phyloP scores from a whole-genome alignment of 2,113 vertebrate genomes.

The Tonatia bakeri region DNA sequence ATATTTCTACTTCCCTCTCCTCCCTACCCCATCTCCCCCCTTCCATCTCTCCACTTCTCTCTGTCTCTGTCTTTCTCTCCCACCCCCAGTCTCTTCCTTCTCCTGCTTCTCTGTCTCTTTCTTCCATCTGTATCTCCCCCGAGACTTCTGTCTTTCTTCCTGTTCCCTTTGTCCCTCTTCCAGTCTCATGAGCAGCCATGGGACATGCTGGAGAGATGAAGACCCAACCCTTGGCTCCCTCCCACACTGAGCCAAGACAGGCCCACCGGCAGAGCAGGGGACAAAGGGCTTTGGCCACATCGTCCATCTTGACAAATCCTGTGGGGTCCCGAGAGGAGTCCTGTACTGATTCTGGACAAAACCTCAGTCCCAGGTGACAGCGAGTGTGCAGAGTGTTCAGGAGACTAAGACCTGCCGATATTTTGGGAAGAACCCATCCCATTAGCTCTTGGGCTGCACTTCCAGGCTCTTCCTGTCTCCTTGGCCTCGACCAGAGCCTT shows the following conservation, averaged over 20 bases:
- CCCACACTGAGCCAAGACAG: background rate
- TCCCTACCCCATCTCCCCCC: no score
- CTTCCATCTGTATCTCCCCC: background rate
- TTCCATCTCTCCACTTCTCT: background rate
- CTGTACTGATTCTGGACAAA: background rate
- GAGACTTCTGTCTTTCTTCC: background rate
- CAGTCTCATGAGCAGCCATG: background rate
- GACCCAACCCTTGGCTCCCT: background rate
- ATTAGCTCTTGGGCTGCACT: background rate
- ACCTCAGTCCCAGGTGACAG: no score
- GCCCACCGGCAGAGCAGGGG: background rate
- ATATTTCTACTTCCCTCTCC: background rate
- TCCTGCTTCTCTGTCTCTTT: background rate
- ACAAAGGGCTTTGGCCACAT: accelerated
- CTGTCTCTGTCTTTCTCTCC: background rate
- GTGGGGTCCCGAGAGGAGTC: accelerated
- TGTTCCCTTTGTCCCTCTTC: background rate
- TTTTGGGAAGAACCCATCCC: background rate
- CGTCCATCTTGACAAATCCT: background rate
- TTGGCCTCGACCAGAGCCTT: background rate
- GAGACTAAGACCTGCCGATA: accelerated
- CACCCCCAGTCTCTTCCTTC: background rate
- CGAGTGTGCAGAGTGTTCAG: background rate
- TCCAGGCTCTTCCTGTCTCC: background rate
- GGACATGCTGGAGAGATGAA: background rate